Evolutionary conservation across 2,797 vertebrate genomes (phyloP).

Genomic region (Platyrinchus mystaceus): DNA sequence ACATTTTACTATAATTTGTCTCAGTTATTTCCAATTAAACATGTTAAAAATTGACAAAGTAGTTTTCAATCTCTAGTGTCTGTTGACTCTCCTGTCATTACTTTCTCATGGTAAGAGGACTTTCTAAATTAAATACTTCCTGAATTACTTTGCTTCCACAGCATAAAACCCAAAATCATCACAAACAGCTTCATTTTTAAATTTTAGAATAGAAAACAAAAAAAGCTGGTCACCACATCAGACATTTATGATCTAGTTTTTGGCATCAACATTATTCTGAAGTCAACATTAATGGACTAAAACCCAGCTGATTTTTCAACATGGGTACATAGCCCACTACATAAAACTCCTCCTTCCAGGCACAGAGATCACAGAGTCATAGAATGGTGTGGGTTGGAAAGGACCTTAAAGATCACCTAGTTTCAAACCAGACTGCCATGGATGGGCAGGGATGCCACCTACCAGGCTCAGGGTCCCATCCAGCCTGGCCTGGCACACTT

Average conservation of each 20-base stretch:
- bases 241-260: not conserved
- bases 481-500: not conserved
- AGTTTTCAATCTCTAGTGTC: not conserved
- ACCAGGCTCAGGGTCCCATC: not conserved
- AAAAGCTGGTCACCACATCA: not conserved
- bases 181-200: not conserved
- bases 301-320: not conserved
- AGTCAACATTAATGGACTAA: not conserved
- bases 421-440: not conserved
- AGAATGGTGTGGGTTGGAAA: not conserved
- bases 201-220: not conserved
- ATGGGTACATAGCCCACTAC: not conserved
- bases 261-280: not conserved
- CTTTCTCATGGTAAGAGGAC: not conserved
- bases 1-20: not conserved
- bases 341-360: not conserved
- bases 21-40: not conserved
- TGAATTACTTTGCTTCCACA: not conserved
- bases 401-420: not conserved
- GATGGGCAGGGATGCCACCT: not conserved
- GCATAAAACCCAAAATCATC: not conserved
- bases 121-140: not conserved
- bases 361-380: not conserved
- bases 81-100: not conserved
- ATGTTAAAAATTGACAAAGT: not conserved